Evolutionary conservation across 2,113 vertebrate species (phyloP), one percentile per base, ranked within the genome.

Genomic region (Callipepla californica): DNA sequence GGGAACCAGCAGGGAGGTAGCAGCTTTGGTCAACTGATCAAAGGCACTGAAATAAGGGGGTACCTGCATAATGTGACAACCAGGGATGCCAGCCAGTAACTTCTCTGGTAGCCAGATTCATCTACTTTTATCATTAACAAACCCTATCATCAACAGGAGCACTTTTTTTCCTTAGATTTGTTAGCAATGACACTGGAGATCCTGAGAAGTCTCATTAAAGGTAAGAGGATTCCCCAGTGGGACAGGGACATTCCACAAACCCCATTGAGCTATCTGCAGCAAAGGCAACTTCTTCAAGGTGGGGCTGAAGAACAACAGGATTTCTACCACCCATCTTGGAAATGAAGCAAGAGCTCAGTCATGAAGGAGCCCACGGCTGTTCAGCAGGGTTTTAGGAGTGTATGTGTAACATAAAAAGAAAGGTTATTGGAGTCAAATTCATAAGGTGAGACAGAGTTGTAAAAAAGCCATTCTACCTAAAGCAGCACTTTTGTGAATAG

Each of bases 21-120:
- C 44, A 77, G 44, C 9, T 28, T 30, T 48, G 34, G 6, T 30
- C 62, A 57, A 34, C 23, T 65, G n/a, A 3, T 30, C 66, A 57
- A 42, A 78, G 55, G 30, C 55, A 70, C 36, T 1, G 1, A 6
- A 5, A 3, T 8, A 30, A 80, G 21, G 25, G 4, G 5, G 19
- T 16, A 40, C 3, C 7, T 14, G 16, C 17, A 55, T 22, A 9
- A 0, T 26, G 0, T 11, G 16, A 63, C 14, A 67, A 7, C 59
- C 10, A 7, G 58, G 26, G 21, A 26, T 5, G 7, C 6, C 67
- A 50, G 42, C 42, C 18, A 26, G 6, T 48, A 42, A 44, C 50
- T 70, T 21, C 58, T 55, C 11, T 25, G 17, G 28, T 32, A 66
- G 26, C 32, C 51, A 59, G 23, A 34, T 40, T 47, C 23, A 9